Conservation (phyloP, 2,888 invertebrate species). For the Carcina quercana region DNA sequence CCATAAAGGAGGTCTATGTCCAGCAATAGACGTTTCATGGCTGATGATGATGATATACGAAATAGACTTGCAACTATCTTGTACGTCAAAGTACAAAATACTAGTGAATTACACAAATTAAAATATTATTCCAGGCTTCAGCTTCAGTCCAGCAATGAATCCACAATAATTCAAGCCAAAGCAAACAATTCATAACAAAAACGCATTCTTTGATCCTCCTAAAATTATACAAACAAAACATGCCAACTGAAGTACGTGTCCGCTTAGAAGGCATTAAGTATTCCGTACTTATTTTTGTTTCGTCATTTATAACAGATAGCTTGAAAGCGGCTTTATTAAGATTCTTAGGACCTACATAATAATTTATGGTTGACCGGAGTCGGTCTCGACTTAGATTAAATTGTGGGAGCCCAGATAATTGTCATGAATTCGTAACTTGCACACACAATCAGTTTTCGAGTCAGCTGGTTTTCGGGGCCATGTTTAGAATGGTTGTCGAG, state of each 20-base stretch:
- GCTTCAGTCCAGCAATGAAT: no score
- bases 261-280: slow-evolving; percentile 37
- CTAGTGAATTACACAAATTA: no score
- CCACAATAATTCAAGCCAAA: no score
- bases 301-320: slow-evolving; percentile 65
- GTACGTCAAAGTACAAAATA: no score
- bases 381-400: slow-evolving; percentile 47
- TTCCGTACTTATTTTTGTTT: slow-evolving; percentile 61
- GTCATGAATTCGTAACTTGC: slow-evolving; percentile 9
- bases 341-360: slow-evolving; percentile 60
- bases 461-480: slow-evolving; percentile 21
- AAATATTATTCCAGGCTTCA: no score
- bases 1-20: no score
- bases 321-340: slow-evolving; percentile 55
- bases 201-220: not conserved
- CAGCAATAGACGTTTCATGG: no score
- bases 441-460: slow-evolving; percentile 23
- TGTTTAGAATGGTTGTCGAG: slow-evolving; percentile 23
- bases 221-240: not conserved
- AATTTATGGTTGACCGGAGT: slow-evolving; percentile 43
- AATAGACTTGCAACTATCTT: no score
- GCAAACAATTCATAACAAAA: no score
- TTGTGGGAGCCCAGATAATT: slow-evolving; percentile 26
- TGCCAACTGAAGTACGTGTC: slow-evolving; percentile 1
- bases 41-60: no score